These are phyloP conservation scores for Steinernema carpocapsae DNA, from an alignment of 2,888 invertebrate species.

Conservation along the genomic window DNA sequence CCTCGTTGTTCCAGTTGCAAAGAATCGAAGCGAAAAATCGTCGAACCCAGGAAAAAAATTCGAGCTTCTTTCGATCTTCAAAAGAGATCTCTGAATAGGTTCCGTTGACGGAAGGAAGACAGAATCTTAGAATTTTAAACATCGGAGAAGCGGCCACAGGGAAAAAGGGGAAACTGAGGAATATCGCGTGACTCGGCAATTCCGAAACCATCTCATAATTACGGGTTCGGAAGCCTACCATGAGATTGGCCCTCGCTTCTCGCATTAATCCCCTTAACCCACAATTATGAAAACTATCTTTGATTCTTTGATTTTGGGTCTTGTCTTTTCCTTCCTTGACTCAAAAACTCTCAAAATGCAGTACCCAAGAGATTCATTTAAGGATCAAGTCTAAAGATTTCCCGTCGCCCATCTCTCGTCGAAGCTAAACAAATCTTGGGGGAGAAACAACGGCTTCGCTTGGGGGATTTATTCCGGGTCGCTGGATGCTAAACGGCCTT, in stretches of 20 bases:
- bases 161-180: background rate
- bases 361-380: background rate
- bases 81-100: too few species aligned
- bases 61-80: too few species aligned
- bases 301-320: background rate
- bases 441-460: constrained; percentile 24
- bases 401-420: background rate
- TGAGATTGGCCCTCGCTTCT: too few species aligned
- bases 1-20: too few species aligned
- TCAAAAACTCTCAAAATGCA: background rate
- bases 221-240: background rate
- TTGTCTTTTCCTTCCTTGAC: background rate
- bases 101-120: too few species aligned
- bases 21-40: too few species aligned
- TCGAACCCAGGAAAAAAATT: too few species aligned
- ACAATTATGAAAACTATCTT: background rate
- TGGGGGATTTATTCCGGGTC: constrained; percentile 33
- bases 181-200: constrained; percentile 14
- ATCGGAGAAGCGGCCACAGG: background rate
- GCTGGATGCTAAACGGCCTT: constrained; percentile 23
- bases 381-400: background rate
- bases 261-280: background rate
- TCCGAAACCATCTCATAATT: background rate
- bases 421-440: background rate
- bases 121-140: too few species aligned